phyloP scores from a whole-genome alignment of 2,113 vertebrate genomes.

The Amphiprion ocellaris region DNA sequence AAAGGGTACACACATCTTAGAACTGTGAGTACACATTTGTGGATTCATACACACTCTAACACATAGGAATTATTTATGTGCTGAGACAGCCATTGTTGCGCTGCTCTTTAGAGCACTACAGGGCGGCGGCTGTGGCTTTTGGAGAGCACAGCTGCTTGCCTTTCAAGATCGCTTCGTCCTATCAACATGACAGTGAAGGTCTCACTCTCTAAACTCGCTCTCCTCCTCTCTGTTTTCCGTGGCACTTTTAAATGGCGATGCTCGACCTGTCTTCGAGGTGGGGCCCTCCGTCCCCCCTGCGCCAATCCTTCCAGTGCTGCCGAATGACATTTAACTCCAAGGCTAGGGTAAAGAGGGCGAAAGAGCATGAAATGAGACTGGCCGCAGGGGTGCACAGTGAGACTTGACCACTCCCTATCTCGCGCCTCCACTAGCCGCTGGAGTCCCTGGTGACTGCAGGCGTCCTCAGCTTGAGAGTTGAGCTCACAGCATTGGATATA shows the following conservation, averaged over 20 bases:
- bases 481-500: conserved; percentile 39
- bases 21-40: conserved; percentile 13
- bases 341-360: conserved; percentile 51
- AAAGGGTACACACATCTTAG: conserved; percentile 15
- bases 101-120: conserved; percentile 73
- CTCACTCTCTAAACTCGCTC: conserved; percentile 41
- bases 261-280: conserved; percentile 29
- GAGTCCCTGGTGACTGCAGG: conserved; percentile 42
- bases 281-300: conserved; percentile 33
- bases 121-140: conserved; percentile 54
- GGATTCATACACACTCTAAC: conserved; percentile 33
- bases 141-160: conserved; percentile 59
- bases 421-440: conserved; percentile 61
- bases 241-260: conserved; percentile 49
- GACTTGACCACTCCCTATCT: conserved; percentile 50
- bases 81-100: conserved; percentile 74
- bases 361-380: conserved; percentile 64
- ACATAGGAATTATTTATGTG: conserved; percentile 77
- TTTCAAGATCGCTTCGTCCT: conserved; percentile 64
- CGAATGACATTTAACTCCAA: conserved; percentile 76
- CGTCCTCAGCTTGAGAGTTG: conserved; percentile 49
- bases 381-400: conserved; percentile 57
- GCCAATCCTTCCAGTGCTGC: conserved; percentile 43
- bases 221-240: neutral
- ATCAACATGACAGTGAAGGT: conserved; percentile 60